phyloP scores from a whole-genome alignment of 1,140 invertebrate species.

The Neodiprion pinetum region DNA sequence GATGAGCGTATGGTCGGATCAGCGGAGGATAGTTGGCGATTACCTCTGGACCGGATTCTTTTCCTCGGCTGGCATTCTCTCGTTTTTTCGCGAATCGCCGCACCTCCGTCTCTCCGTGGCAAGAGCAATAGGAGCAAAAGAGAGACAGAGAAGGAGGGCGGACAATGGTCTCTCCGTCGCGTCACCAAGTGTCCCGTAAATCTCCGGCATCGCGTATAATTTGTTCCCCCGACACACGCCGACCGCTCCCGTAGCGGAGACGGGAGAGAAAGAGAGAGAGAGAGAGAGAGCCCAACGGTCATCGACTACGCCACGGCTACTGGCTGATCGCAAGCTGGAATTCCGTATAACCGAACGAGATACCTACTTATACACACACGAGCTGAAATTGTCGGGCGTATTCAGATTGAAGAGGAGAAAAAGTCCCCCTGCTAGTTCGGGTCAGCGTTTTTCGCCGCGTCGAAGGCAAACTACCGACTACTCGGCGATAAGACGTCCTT shows the following conservation, averaged over 20 bases:
- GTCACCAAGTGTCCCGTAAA: constrained; percentile 56
- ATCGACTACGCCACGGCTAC: not conserved
- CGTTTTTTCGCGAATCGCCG: constrained; percentile 38
- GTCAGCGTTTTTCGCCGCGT: too few species aligned
- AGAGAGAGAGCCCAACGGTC: not conserved
- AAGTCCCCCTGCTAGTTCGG: too few species aligned
- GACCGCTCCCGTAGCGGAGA: constrained; percentile 26
- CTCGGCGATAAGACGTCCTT: too few species aligned
- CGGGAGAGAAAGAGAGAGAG: not conserved
- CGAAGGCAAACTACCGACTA: too few species aligned
- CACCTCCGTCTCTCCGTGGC: constrained; percentile 24
- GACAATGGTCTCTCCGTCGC: constrained; percentile 62
- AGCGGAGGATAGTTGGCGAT: constrained; percentile 25
- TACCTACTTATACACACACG: too few species aligned
- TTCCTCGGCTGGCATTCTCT: constrained; percentile 39
- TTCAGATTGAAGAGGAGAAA: too few species aligned
- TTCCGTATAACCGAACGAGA: too few species aligned
- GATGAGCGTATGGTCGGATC: constrained; percentile 20
- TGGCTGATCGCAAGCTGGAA: too few species aligned
- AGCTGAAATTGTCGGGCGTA: too few species aligned
- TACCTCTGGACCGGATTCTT: constrained; percentile 41
- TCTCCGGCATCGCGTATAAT: constrained; percentile 63
- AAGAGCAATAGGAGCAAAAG: not conserved
- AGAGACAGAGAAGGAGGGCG: constrained; percentile 53
- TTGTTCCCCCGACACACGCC: constrained; percentile 59